Percentiles rank a stretch among this genome's conserved stretches.
These are phyloP conservation scores for Zalophus californianus DNA, from an alignment of 2,797 vertebrate genomes.

Conservation along the genomic window DNA sequence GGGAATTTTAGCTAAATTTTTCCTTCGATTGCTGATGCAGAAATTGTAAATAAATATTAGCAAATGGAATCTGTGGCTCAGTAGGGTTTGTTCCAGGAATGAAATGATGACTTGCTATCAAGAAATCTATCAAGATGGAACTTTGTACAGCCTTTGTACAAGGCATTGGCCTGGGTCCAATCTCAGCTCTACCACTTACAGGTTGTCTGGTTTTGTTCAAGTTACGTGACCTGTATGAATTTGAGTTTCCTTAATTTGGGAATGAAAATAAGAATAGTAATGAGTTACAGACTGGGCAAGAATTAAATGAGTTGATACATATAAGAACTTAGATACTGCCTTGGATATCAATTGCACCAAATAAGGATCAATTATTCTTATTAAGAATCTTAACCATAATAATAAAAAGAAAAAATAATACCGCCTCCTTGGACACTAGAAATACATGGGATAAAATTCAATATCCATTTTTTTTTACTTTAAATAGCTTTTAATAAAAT, in stretches of 20 bases:
- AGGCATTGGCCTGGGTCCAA: not conserved
- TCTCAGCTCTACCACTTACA: not conserved
- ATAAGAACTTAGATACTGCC: not conserved
- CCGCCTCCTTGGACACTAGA: not conserved
- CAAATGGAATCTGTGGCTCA: not conserved
- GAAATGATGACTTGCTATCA: not conserved
- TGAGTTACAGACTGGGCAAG: not conserved
- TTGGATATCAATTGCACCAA: slow-evolving; percentile 2
- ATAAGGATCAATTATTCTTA: not conserved
- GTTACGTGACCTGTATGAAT: not conserved
- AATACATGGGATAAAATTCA: slow-evolving; percentile 49
- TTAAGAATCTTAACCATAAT: slow-evolving; percentile 14
- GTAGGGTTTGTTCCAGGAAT: not conserved
- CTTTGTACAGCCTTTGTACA: not conserved
- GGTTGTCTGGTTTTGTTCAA: not conserved
- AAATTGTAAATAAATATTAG: slow-evolving; percentile 18
- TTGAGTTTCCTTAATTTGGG: slow-evolving; percentile 6
- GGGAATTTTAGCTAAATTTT: not conserved
- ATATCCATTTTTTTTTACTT: not conserved
- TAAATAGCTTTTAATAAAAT: slow-evolving; percentile 64
- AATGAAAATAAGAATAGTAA: not conserved
- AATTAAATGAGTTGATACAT: not conserved
- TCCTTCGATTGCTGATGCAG: not conserved
- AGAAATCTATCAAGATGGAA: slow-evolving; percentile 24
- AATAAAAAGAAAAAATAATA: slow-evolving; percentile 40